Evolutionary conservation across 35 echinoderm and acorn worm species (phyloP).

Genomic region (Patiria miniata): DNA sequence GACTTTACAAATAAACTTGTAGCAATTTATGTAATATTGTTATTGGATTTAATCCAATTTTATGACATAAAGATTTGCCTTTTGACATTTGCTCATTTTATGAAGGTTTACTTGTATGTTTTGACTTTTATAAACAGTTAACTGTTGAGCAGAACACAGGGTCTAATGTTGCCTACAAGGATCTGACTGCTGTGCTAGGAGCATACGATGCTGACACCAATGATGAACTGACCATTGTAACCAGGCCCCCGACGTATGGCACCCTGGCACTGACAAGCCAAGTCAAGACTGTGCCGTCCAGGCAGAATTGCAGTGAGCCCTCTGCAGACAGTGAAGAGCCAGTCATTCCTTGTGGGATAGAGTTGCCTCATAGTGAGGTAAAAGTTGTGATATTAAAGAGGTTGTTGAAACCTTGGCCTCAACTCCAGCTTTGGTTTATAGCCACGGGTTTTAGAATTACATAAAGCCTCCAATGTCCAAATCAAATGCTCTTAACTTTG

Average conservation of each 20-base stretch:
- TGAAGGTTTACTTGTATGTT: too few species aligned
- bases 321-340: neutral
- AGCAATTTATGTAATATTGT: too few species aligned
- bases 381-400: too few species aligned
- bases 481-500: too few species aligned
- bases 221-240: constrained; percentile 3
- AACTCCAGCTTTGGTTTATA: too few species aligned
- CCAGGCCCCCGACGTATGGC: neutral
- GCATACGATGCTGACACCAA: constrained; percentile 18
- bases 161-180: neutral
- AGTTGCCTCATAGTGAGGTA: constrained; percentile 11
- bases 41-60: too few species aligned
- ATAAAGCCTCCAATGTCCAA: too few species aligned
- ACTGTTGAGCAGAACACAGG: constrained; percentile 34
- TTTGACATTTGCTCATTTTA: too few species aligned
- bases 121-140: too few species aligned
- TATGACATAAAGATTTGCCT: neutral
- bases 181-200: neutral
- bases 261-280: neutral
- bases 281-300: neutral
- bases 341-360: neutral
- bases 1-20: too few species aligned
- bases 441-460: too few species aligned
- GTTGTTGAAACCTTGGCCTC: too few species aligned
- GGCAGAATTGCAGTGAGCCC: neutral